Percentiles rank a stretch among this genome's conserved stretches.
Conservation (phyloP, 2,888 invertebrate species). For the Palloptera scutellata region DNA sequence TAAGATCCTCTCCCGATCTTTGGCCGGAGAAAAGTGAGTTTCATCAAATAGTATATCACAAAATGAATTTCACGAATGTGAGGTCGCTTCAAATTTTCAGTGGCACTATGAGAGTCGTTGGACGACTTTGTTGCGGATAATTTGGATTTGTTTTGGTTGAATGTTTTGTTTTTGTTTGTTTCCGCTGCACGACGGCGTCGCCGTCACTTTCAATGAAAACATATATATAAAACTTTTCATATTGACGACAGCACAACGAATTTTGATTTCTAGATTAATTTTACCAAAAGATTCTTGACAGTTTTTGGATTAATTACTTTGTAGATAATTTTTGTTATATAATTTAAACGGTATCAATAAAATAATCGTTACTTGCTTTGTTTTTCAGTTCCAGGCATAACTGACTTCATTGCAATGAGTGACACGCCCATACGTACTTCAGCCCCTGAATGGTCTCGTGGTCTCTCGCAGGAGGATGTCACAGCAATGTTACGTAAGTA, state of each 20-base stretch:
- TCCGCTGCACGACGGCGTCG: too few species aligned
- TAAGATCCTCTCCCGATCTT: constrained; percentile 92
- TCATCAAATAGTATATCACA: too few species aligned
- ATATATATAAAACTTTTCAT: not conserved
- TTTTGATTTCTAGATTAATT: not conserved
- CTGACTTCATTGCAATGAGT: constrained; percentile 80
- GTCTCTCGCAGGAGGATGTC: constrained; percentile 77
- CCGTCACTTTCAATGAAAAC: not conserved
- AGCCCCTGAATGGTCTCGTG: constrained; percentile 73
- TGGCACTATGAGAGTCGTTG: too few species aligned
- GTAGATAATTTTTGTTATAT: not conserved
- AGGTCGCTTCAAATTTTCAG: too few species aligned
- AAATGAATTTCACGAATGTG: too few species aligned
- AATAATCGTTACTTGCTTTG: constrained; percentile 14
- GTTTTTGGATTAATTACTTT: not conserved
- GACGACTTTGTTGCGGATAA: too few species aligned
- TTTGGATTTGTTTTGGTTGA: not conserved
- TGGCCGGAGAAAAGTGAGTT: constrained; percentile 95
- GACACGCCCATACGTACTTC: constrained; percentile 66
- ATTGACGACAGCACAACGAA: not conserved
- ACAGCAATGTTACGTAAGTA: constrained; percentile 80
- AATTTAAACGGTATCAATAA: constrained; percentile 2
- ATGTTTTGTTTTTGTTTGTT: too few species aligned
- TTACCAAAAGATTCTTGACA: not conserved
- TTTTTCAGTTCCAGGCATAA: constrained; percentile 84